These are phyloP conservation scores for Ceramica pisi DNA, from an alignment of 2,888 invertebrate genomes.

Conservation along the genomic window DNA sequence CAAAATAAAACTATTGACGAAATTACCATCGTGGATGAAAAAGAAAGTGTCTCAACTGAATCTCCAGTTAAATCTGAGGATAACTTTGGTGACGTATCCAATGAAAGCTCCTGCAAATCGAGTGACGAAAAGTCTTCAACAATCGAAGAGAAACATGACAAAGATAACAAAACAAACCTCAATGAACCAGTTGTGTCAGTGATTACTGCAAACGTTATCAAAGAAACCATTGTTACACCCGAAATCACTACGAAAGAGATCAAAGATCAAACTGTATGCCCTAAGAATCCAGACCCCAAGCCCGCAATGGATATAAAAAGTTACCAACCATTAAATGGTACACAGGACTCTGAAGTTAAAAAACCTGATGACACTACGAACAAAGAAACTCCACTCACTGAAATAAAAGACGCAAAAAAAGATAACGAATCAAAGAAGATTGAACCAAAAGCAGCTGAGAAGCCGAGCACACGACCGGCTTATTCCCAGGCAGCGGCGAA, in stretches of 20 bases:
- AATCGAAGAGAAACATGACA: slow-evolving; percentile 21
- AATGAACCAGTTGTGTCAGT: neutral
- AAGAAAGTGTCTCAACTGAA: slow-evolving; percentile 68
- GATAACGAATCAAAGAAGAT: slow-evolving; percentile 74
- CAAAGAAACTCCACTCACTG: slow-evolving; percentile 65
- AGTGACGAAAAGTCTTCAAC: slow-evolving; percentile 62
- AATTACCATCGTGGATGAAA: slow-evolving; percentile 56
- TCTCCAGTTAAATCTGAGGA: slow-evolving; percentile 84
- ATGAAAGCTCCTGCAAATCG: slow-evolving; percentile 79
- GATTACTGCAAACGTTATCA: neutral
- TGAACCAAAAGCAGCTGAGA: slow-evolving; percentile 76
- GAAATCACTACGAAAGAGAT: slow-evolving; percentile 12
- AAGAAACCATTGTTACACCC: neutral
- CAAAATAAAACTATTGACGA: slow-evolving; percentile 23
- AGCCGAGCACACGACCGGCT: slow-evolving; percentile 79
- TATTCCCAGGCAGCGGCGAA: slow-evolving; percentile 90
- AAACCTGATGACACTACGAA: slow-evolving; percentile 54
- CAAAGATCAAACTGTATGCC: neutral
- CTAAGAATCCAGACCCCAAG: slow-evolving; percentile 8
- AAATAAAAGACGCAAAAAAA: slow-evolving; percentile 72
- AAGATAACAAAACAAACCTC: slow-evolving; percentile 14
- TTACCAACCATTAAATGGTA: slow-evolving; percentile 25
- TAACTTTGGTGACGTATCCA: slow-evolving; percentile 83
- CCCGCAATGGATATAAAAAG: neutral
- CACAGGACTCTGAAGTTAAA: slow-evolving; percentile 56